phyloP scores from a whole-genome alignment of 2,797 vertebrate species.

The Allobates femoralis region DNA sequence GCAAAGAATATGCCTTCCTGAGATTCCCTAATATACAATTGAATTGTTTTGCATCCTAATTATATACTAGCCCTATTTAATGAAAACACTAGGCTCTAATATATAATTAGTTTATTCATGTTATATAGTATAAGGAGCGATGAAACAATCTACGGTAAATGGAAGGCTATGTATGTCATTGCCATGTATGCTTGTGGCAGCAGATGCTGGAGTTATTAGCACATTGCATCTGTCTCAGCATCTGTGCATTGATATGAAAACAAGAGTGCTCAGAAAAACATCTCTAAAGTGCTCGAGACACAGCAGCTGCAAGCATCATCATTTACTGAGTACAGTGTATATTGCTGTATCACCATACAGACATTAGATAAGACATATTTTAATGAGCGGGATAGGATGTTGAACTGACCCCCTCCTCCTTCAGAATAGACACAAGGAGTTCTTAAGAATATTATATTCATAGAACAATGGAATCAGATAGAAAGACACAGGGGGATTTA shows the following conservation, averaged over 20 bases:
- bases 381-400: not conserved
- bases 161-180: constrained; percentile 6
- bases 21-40: not conserved
- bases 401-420: not conserved
- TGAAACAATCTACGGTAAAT: constrained; percentile 4
- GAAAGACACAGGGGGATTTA: constrained; percentile 33
- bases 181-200: not conserved
- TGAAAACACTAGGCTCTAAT: not conserved
- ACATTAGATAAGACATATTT: constrained; percentile 1
- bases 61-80: not conserved
- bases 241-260: constrained; percentile 31
- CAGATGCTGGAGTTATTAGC: constrained; percentile 36
- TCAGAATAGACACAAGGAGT: not conserved
- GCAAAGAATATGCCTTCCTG: not conserved
- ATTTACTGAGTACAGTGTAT: not conserved
- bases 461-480: constrained; percentile 51
- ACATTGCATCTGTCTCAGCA: constrained; percentile 20
- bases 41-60: not conserved
- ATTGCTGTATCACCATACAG: not conserved
- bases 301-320: not conserved
- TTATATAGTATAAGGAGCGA: not conserved
- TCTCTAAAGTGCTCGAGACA: constrained; percentile 9
- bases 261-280: not conserved
- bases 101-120: constrained; percentile 1
- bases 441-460: constrained; percentile 29